Evolutionary conservation across 2,797 vertebrate species (phyloP).

Genomic region (Parambassis ranga): DNA sequence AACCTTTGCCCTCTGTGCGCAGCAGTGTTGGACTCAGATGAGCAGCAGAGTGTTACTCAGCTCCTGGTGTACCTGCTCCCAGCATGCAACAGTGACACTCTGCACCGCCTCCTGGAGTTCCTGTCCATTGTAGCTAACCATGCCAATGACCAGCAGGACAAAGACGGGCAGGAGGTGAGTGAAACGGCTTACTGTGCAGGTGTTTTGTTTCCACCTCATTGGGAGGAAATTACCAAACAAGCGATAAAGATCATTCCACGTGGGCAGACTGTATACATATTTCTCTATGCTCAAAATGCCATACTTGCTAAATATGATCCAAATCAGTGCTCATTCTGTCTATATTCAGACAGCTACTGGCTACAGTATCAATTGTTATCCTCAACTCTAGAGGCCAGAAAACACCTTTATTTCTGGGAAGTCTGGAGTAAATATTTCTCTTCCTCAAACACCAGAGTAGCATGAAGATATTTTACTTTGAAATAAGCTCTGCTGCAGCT

Average conservation of each 20-base stretch:
- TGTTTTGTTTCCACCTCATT: conserved; percentile 37
- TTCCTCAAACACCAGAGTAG: background rate
- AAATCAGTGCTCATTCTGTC: too few relatives aligned
- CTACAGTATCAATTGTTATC: too few relatives aligned
- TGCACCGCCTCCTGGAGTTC: conserved; percentile 93
- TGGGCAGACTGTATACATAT: conserved; percentile 2
- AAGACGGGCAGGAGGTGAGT: conserved; percentile 88
- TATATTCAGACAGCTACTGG: too few relatives aligned
- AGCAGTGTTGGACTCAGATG: conserved; percentile 88
- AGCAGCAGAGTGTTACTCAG: conserved; percentile 85
- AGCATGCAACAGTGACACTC: conserved; percentile 94
- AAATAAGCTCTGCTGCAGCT: background rate
- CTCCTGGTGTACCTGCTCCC: conserved; percentile 94
- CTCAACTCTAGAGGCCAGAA: background rate
- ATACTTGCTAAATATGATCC: too few relatives aligned
- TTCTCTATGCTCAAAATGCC: background rate
- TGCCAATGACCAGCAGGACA: conserved; percentile 84
- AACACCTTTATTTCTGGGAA: background rate
- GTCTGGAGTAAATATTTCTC: background rate
- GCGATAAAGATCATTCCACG: conserved; percentile 28
- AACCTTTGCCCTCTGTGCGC: background rate
- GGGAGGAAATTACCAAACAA: conserved; percentile 25
- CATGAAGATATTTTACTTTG: background rate
- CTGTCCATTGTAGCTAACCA: conserved; percentile 89
- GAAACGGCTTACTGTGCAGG: background rate